Evolutionary conservation across 2,888 invertebrate species (phyloP).

Genomic region (Ypsolopha scabrella): DNA sequence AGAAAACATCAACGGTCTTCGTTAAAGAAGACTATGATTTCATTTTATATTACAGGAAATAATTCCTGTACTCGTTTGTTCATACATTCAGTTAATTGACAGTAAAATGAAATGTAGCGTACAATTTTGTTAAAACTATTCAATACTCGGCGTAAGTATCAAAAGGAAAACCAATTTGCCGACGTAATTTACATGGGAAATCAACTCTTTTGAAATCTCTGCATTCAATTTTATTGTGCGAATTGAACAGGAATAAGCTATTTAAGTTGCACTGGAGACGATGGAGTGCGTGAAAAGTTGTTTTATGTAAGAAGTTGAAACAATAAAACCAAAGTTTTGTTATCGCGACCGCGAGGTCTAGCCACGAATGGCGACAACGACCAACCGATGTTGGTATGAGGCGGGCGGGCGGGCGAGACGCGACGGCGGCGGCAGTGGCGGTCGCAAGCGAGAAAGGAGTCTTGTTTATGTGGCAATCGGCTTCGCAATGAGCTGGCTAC

Average conservation of each 20-base stretch:
- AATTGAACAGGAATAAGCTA: neutral
- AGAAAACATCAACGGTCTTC: too few relatives aligned
- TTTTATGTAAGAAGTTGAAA: conserved; percentile 26
- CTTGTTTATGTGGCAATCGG: conserved; percentile 63
- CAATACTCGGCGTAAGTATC: too few relatives aligned
- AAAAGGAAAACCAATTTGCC: neutral
- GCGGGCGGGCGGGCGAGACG: conserved; percentile 21
- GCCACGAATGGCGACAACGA: neutral
- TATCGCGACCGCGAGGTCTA: conserved; percentile 30
- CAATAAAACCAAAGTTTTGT: conserved; percentile 41
- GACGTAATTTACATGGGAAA: neutral
- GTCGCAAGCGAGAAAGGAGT: conserved; percentile 5
- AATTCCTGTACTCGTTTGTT: too few relatives aligned
- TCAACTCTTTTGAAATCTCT: neutral
- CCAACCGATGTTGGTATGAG: neutral
- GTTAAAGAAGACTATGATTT: too few relatives aligned
- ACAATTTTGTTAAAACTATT: too few relatives aligned
- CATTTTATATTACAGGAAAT: too few relatives aligned
- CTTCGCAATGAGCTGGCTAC: conserved; percentile 45
- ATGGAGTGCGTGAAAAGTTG: neutral
- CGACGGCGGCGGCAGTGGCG: conserved; percentile 16
- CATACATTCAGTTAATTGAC: too few relatives aligned
- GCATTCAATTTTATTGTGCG: too few relatives aligned
- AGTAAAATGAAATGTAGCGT: too few relatives aligned
- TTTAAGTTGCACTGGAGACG: neutral